Evolutionary conservation across 2,797 vertebrate species (phyloP).

Genomic region (Catamblyrhynchus diadema): DNA sequence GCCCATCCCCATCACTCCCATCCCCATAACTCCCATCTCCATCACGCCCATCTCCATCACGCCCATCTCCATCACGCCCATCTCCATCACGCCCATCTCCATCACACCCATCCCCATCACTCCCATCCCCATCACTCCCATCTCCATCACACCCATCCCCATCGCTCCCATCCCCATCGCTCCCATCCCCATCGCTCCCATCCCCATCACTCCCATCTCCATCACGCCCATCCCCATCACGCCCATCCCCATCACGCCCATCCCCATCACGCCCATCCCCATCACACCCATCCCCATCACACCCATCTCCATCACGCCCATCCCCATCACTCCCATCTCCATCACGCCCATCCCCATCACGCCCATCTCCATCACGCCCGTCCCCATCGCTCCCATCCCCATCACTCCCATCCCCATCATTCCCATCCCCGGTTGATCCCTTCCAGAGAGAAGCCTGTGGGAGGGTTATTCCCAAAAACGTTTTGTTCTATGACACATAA

Average conservation of each 20-base stretch:
- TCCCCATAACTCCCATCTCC: too few relatives aligned
- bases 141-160: background rate
- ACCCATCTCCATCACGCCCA: background rate
- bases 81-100: background rate
- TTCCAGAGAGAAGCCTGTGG: background rate
- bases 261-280: too few relatives aligned
- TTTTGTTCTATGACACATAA: background rate
- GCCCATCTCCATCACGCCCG: too few relatives aligned
- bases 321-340: background rate
- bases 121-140: too few relatives aligned
- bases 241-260: too few relatives aligned
- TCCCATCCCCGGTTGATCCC: too few relatives aligned
- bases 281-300: too few relatives aligned
- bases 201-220: too few relatives aligned
- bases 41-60: background rate
- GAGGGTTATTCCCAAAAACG: background rate
- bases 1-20: background rate
- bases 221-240: background rate
- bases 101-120: too few relatives aligned
- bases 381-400: background rate
- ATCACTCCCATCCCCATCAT: too few relatives aligned
- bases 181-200: background rate
- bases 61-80: background rate
- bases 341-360: too few relatives aligned
- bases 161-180: too few relatives aligned